A percentile compares a stretch with the other conserved stretches of the same genome.
Conservation (phyloP, 2,888 invertebrate genomes). For the Fragum whitleyi region DNA sequence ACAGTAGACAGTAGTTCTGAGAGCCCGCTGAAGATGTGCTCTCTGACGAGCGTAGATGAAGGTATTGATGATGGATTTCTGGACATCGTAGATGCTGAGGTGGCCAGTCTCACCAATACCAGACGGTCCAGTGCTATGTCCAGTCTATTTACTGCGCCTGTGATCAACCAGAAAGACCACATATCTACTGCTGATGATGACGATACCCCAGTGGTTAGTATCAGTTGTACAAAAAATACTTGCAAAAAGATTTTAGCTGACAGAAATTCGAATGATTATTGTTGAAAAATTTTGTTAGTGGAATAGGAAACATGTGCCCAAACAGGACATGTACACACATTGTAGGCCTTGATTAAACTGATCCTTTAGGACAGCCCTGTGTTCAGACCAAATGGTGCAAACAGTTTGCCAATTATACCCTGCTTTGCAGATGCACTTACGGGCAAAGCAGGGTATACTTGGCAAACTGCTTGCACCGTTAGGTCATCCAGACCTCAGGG, state of each 20-base stretch:
- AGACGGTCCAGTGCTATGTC: conserved; percentile 59
- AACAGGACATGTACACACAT: too few species aligned
- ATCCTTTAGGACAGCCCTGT: too few species aligned
- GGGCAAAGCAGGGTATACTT: too few species aligned
- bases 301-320: too few species aligned
- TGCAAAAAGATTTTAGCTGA: not conserved
- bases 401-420: too few species aligned
- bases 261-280: too few species aligned
- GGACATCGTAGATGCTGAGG: conserved; percentile 66
- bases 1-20: conserved; percentile 41
- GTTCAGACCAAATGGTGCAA: too few species aligned
- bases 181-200: conserved; percentile 50
- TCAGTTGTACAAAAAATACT: not conserved
- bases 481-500: too few species aligned
- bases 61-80: conserved; percentile 82
- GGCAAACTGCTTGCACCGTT: too few species aligned
- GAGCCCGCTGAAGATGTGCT: conserved; percentile 71
- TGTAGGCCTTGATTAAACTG: too few species aligned
- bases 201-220: conserved; percentile 69
- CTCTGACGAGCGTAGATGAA: conserved; percentile 69
- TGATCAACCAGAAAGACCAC: conserved; percentile 62
- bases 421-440: too few species aligned
- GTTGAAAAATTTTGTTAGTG: too few species aligned
- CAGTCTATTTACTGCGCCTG: conserved; percentile 75
- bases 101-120: conserved; percentile 47